Conservation (phyloP, 2,888 invertebrate species). For the Dynastes hyllus region DNA sequence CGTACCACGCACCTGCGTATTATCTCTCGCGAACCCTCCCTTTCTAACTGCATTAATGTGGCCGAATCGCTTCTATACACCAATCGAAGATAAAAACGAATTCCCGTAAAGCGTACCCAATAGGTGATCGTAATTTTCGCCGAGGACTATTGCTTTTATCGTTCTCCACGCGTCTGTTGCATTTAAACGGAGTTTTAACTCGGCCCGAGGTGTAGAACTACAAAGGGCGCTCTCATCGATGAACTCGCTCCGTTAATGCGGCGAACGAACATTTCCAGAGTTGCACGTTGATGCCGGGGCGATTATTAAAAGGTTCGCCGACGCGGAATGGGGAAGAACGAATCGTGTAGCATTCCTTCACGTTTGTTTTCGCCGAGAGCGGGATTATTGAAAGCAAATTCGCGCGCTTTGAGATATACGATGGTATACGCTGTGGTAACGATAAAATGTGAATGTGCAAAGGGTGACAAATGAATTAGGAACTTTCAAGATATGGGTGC, state of each 20-base stretch:
- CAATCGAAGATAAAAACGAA: constrained; percentile 22
- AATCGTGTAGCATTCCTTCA: not conserved
- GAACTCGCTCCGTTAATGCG: constrained; percentile 21
- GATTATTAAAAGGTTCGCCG: not conserved
- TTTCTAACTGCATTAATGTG: not conserved
- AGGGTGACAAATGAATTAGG: too few species aligned
- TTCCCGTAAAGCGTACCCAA: not conserved
- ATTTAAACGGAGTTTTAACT: constrained; percentile 31
- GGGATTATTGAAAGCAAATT: not conserved
- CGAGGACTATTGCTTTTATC: constrained; percentile 24
- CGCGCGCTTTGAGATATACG: too few species aligned
- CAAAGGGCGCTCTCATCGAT: constrained; percentile 6
- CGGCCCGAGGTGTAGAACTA: constrained; percentile 22
- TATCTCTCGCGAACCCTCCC: not conserved
- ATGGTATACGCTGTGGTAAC: too few species aligned
- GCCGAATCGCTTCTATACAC: not conserved
- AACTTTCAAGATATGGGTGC: too few species aligned
- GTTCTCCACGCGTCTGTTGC: constrained; percentile 20
- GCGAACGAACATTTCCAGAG: constrained; percentile 5
- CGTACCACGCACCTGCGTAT: constrained; percentile 33
- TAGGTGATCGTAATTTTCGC: constrained; percentile 12
- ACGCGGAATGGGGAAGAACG: not conserved
- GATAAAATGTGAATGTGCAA: too few species aligned
- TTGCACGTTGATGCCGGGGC: not conserved
- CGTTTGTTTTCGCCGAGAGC: not conserved